Evolutionary conservation across 2,888 invertebrate species (phyloP).

Genomic region (Pseudoips prasinana): DNA sequence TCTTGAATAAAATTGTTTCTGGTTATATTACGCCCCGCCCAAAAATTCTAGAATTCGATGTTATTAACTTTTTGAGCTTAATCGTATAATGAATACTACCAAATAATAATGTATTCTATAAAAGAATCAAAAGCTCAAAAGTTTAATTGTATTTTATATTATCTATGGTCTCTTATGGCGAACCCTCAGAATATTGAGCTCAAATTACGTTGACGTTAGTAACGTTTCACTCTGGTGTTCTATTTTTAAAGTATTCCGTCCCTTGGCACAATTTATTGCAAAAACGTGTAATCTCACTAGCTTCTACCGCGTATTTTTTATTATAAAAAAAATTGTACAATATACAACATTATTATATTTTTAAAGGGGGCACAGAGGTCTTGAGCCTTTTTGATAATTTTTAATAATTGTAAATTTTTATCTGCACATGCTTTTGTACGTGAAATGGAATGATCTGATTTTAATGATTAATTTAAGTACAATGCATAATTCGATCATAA

Average conservation of each 20-base stretch:
- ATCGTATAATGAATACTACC: no score
- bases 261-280: slow-evolving; percentile 61
- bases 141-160: no score
- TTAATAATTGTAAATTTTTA: slow-evolving; percentile 26
- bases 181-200: no score
- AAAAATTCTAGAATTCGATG: no score
- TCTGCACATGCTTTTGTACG: slow-evolving; percentile 32
- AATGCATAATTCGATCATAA: slow-evolving; percentile 74
- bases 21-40: no score
- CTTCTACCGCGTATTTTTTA: slow-evolving; percentile 45
- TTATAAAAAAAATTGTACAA: slow-evolving; percentile 44
- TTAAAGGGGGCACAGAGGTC: slow-evolving; percentile 46
- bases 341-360: slow-evolving; percentile 33
- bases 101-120: no score
- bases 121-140: no score
- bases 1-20: no score
- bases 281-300: slow-evolving; percentile 57
- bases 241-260: slow-evolving; percentile 57
- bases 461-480: slow-evolving; percentile 41
- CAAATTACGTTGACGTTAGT: slow-evolving; percentile 27
- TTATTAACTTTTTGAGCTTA: no score
- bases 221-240: slow-evolving; percentile 29
- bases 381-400: slow-evolving; percentile 31
- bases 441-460: slow-evolving; percentile 44
- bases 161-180: no score